Evolutionary conservation across 2,797 vertebrate species (phyloP), one percentile per base, ranked within the genome.

Genomic region (Harpagifer antarcticus): DNA sequence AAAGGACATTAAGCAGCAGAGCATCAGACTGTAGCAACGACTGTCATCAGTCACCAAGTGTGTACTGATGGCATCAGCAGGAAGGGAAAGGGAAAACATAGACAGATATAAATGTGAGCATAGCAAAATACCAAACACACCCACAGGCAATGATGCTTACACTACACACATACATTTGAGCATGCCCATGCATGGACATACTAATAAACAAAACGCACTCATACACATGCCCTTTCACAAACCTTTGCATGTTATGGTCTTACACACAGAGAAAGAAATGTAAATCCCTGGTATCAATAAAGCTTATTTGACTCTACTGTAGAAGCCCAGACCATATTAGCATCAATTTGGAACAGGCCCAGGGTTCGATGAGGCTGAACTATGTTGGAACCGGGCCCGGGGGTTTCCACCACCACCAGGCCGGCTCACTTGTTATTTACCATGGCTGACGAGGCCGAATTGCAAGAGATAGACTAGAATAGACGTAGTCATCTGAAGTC

Each of bases 21-120:
- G 90, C 89, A 89, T 88, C 82, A 86, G 87, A 92, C 84, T 88
- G 93, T 91, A 88, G 88, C 84, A 86, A 89, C 78, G 79, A 89
- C 88, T 90, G 88, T 93, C 92, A 94, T 93, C 90, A 92, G 86
- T 93, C 92, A 92, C 76, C 62, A 78, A 33, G 82, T 82, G 88
- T 74, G 85, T 88, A 87, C 86, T 85, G 91, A 92, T 93, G 86
- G 90, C 91, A 93, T 94, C 91, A 91, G 91, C 88, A 85, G 87
- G 87, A 92, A 87, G 84, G 73, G 76, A 81, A 79, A 71, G 53
- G 79, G 74, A 86, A 87, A 86, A 87, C 83, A 74, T 9, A 65
- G 85, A 91, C 90, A 91, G 86, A 88, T 89, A 92, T 72, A 90
- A 89, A 91, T 92, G 88, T 79, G 86, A 82, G 78, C 47, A 65